Conservation (phyloP, 1,140 invertebrate genomes). For the Penaeus chinensis region DNA sequence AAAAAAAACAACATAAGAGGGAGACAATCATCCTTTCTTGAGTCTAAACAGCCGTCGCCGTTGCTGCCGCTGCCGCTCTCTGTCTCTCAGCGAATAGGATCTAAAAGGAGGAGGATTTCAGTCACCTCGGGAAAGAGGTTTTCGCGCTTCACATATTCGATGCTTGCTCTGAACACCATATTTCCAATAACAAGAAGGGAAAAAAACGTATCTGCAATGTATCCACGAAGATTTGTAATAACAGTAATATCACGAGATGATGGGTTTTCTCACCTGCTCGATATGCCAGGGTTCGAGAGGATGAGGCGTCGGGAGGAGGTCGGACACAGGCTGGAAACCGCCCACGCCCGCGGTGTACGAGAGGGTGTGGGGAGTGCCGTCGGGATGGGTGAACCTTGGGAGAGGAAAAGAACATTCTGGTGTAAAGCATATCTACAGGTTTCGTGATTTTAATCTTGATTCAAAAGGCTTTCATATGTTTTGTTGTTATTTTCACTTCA, state of each 20-base stretch:
- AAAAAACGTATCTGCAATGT: too few species aligned
- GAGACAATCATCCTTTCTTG: too few species aligned
- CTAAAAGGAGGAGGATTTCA: neutral
- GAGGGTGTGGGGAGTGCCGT: conserved; percentile 27
- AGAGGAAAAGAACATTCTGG: neutral
- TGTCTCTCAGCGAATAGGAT: conserved; percentile 14
- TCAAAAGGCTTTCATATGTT: too few species aligned
- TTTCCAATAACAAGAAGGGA: too few species aligned
- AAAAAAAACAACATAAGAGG: too few species aligned
- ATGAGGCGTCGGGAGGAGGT: conserved; percentile 36
- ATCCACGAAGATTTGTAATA: too few species aligned
- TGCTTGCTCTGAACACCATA: neutral
- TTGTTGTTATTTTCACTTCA: too few species aligned
- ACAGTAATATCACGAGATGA: too few species aligned
- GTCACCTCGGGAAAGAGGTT: neutral
- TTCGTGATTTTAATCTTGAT: neutral
- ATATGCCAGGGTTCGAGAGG: conserved; percentile 40
- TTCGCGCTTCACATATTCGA: neutral
- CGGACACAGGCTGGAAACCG: conserved; percentile 37
- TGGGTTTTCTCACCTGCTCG: conserved; percentile 6
- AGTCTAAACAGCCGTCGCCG: too few species aligned
- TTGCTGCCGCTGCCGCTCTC: conserved; percentile 8
- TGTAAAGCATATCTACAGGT: neutral
- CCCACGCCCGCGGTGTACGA: conserved; percentile 40
- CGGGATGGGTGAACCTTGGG: conserved; percentile 18